These are phyloP conservation scores for Allygus modestus DNA, from an alignment of 2,888 invertebrate species.

Conservation along the genomic window DNA sequence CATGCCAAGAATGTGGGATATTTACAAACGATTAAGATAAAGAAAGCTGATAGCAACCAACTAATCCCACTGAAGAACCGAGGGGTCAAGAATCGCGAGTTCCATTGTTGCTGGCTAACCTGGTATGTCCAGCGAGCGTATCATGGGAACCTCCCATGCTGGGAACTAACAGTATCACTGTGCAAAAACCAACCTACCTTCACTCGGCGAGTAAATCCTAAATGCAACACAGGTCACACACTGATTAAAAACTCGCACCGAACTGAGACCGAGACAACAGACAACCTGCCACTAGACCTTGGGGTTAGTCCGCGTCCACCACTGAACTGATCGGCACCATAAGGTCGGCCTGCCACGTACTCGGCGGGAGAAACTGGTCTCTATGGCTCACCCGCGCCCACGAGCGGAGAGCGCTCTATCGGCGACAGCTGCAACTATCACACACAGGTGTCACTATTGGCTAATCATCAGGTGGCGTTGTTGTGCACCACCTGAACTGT, in stretches of 20 bases:
- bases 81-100: slow-evolving; percentile 44
- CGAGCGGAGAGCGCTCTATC: slow-evolving; percentile 36
- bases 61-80: background rate
- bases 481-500: slow-evolving; percentile 22
- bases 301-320: background rate
- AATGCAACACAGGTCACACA: slow-evolving; percentile 33
- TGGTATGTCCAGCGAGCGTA: slow-evolving; percentile 25
- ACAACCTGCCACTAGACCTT: background rate
- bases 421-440: slow-evolving; percentile 13
- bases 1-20: background rate
- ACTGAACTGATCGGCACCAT: slow-evolving; percentile 16
- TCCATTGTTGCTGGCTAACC: slow-evolving; percentile 25
- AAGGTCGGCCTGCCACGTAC: slow-evolving; percentile 48
- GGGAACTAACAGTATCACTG: background rate
- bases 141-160: slow-evolving; percentile 34
- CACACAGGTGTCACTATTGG: slow-evolving; percentile 4
- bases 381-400: slow-evolving; percentile 24
- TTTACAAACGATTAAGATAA: background rate
- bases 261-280: background rate
- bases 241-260: slow-evolving; percentile 1
- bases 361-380: slow-evolving; percentile 12
- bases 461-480: background rate
- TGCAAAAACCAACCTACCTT: slow-evolving; percentile 24
- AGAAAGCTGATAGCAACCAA: background rate
- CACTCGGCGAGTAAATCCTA: slow-evolving; percentile 17